Evolutionary conservation across 1,140 invertebrate genomes (phyloP), one percentile per base, ranked within the genome.

Genomic region (Nebria ingens): DNA sequence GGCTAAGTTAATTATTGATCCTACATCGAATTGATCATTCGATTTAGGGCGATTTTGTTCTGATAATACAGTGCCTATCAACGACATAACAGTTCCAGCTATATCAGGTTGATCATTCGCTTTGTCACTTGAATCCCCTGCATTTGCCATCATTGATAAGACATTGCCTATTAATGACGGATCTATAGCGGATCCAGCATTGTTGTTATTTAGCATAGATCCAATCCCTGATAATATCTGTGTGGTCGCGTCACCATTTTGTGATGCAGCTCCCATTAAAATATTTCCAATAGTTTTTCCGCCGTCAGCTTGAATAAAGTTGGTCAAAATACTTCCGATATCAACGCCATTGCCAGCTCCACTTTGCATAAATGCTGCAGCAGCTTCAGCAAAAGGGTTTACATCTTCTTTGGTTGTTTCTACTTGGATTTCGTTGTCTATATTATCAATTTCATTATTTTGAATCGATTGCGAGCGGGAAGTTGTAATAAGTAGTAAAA

Each of bases 221-320:
- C 71, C 71, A 19, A 74, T 34, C 11, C 73, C 72, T 13, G 73
- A 71, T 0, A 75, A 45, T 21, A 75, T 67, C 59, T 74, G 68
- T 59, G 67, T 65, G 19, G 69, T 65, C n/a, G 66, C 68, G 51
- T 52, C 51, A 19, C 52, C 54, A 3, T 45, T 54, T 23, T 38
- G 20, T 1, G 19, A 55, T 12, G 56, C 38, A 34, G 52, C 64
- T 61, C 42, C 60, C 64, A 53, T 58, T 45, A 59, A 56, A 59
- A 61, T 64, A 56, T 59, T 59, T 19, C 59, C 57, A 2, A 62
- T 58, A 52, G 63, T 58, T 57, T 66, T 66, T 3, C 61, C 76
- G 22, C 71, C 73, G 34, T 76, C 77, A 21, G 78, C 75, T 59
- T 81, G 77, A 75, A 82, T 76, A 3, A 82, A 68, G 22, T 61